A percentile compares a stretch with the other conserved stretches of the same genome.
phyloP scores from a whole-genome alignment of 2,888 invertebrate species.

The Laothoe populi region DNA sequence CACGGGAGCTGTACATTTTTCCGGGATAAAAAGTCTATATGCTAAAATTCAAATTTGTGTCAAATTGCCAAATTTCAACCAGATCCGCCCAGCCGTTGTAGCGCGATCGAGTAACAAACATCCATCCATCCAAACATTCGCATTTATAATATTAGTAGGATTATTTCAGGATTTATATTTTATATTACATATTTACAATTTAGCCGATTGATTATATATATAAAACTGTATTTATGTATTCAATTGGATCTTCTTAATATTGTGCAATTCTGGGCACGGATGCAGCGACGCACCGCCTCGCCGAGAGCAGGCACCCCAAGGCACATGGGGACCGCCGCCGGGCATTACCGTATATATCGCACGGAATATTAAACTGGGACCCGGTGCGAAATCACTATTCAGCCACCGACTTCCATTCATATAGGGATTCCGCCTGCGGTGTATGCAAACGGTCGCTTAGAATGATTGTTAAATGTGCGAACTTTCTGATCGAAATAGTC shows the following conservation, averaged over 20 bases:
- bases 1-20: too few species aligned
- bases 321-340: slow-evolving; percentile 16
- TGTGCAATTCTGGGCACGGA: slow-evolving; percentile 43
- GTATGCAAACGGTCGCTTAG: slow-evolving; percentile 7
- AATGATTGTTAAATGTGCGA: neutral
- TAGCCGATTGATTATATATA: neutral
- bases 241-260: slow-evolving; percentile 48
- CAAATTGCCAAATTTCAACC: too few species aligned
- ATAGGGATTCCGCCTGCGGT: neutral
- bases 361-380: slow-evolving; percentile 26
- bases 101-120: too few species aligned
- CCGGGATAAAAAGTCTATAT: too few species aligned
- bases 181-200: too few species aligned
- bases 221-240: slow-evolving; percentile 40
- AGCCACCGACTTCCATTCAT: slow-evolving; percentile 4
- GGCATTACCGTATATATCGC: slow-evolving; percentile 8
- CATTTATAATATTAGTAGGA: too few species aligned
- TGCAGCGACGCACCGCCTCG: slow-evolving; percentile 39
- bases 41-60: too few species aligned
- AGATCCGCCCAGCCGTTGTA: too few species aligned
- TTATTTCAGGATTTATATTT: too few species aligned
- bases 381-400: slow-evolving; percentile 17
- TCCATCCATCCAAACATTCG: too few species aligned
- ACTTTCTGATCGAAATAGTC: neutral
- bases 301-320: slow-evolving; percentile 34